Conservation (phyloP, 2,888 invertebrate genomes). For the Neuroscelio doddi region DNA sequence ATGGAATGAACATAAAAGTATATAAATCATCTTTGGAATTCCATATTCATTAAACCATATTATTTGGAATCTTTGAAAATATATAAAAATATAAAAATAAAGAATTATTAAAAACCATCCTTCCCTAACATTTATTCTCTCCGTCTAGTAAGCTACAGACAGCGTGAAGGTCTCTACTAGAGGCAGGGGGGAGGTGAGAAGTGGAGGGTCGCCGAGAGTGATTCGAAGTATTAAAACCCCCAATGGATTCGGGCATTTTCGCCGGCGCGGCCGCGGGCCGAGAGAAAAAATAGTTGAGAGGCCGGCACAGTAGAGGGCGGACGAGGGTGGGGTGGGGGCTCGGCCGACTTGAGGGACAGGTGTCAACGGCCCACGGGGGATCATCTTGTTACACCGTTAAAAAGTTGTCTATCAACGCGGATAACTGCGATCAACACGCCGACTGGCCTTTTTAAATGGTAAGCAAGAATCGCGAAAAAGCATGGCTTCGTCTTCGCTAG, state of each 20-base stretch:
- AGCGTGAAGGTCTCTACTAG: not conserved
- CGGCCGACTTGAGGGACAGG: constrained; percentile 66
- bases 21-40: too few relatives aligned
- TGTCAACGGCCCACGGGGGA: constrained; percentile 68
- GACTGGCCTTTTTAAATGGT: constrained; percentile 55
- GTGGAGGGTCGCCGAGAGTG: constrained; percentile 50
- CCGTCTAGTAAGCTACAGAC: too few relatives aligned
- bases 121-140: too few relatives aligned
- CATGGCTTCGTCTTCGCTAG: constrained; percentile 21
- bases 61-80: too few relatives aligned
- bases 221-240: constrained; percentile 54
- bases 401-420: constrained; percentile 31
- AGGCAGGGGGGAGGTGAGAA: not conserved
- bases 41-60: too few relatives aligned
- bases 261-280: constrained; percentile 54
- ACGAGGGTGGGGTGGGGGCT: constrained; percentile 66
- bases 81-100: too few relatives aligned
- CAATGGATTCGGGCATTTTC: constrained; percentile 67
- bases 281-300: constrained; percentile 70
- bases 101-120: too few relatives aligned
- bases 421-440: constrained; percentile 25
- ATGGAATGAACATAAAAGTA: too few relatives aligned
- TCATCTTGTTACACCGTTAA: constrained; percentile 46
- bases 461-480: constrained; percentile 41
- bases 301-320: constrained; percentile 69